These are phyloP conservation scores for Dendrolimus punctatus DNA, from an alignment of 1,140 invertebrate species.

Conservation along the genomic window DNA sequence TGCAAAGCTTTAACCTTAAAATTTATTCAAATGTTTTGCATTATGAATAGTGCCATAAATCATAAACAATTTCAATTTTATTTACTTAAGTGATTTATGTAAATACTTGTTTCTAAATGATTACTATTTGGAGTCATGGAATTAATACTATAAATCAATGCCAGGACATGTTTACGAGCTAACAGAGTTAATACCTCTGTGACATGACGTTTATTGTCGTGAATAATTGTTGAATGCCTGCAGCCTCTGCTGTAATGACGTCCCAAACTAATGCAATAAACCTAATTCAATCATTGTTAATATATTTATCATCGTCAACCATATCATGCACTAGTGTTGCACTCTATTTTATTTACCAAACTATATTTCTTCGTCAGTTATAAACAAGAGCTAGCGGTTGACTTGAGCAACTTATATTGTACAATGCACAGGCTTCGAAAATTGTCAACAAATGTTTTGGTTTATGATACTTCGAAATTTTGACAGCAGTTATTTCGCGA, in stretches of 20 bases:
- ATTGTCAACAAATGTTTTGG: no score
- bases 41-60: no score
- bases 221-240: slow-evolving; percentile 57
- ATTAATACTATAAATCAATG: slow-evolving; percentile 65
- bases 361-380: no score
- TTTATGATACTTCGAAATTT: no score
- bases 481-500: no score
- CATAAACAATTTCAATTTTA: slow-evolving; percentile 9
- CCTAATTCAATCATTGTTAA: slow-evolving; percentile 12
- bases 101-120: slow-evolving; percentile 50
- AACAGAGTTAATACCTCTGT: slow-evolving; percentile 64
- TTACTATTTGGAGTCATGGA: slow-evolving; percentile 48
- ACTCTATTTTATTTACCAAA: no score
- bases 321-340: no score
- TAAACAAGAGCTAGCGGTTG: no score
- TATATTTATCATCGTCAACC: slow-evolving; percentile 5
- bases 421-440: no score
- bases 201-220: slow-evolving; percentile 66
- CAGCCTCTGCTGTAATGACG: slow-evolving; percentile 4
- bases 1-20: no score
- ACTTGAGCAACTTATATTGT: no score
- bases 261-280: slow-evolving; percentile 15
- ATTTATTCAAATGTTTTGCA: no score
- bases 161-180: slow-evolving; percentile 64
- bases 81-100: slow-evolving; percentile 34